Evolutionary conservation across 2,797 vertebrate genomes (phyloP).

Genomic region (Sciurus vulgaris): DNA sequence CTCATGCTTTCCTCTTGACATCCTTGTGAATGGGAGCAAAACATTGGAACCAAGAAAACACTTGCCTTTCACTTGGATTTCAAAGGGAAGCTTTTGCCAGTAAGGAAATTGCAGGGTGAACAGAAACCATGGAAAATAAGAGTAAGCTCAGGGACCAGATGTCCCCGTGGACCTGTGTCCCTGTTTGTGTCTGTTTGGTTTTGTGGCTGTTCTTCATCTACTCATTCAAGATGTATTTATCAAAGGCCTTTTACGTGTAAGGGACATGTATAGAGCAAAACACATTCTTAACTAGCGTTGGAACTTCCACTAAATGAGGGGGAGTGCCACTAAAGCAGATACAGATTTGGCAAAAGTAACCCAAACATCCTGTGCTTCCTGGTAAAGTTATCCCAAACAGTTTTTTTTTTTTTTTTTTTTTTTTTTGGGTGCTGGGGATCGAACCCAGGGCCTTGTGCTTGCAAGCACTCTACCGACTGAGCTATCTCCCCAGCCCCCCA

Average conservation of each 20-base stretch:
- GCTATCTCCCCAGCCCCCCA: not conserved
- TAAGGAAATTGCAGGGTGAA: not conserved
- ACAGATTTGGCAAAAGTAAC: not conserved
- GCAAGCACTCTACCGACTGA: too few species aligned
- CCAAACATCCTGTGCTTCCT: not conserved
- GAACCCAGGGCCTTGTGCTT: too few species aligned
- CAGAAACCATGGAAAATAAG: not conserved
- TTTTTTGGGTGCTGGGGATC: too few species aligned
- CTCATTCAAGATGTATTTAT: not conserved
- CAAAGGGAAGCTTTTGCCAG: not conserved
- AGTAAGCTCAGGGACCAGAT: not conserved
- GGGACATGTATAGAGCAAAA: not conserved
- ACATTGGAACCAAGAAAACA: not conserved
- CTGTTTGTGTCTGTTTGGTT: not conserved
- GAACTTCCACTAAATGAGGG: not conserved
- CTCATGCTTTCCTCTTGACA: not conserved
- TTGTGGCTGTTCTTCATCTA: not conserved
- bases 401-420: too few species aligned
- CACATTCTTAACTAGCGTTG: not conserved
- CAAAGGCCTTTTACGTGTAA: not conserved
- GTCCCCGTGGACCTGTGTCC: not conserved
- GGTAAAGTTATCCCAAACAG: not conserved
- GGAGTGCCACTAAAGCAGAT: not conserved
- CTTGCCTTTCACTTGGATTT: not conserved
- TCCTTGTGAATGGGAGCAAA: not conserved